Evolutionary conservation across 53 echinoderm and acorn worm species (phyloP).

Genomic region (Hippasteria phrygiana): DNA sequence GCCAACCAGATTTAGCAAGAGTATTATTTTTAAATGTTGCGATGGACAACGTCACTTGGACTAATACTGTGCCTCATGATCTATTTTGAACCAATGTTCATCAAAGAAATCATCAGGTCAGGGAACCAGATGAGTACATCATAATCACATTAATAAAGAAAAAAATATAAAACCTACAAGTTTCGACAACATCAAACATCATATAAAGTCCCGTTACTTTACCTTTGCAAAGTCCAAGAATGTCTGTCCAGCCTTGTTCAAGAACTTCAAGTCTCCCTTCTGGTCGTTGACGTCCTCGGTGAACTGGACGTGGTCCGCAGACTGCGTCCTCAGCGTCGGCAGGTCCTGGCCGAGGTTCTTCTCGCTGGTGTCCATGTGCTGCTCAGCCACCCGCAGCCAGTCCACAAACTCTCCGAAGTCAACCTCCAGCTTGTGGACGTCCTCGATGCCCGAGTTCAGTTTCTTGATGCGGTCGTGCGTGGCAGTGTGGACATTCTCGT

Average conservation of each 20-base stretch:
- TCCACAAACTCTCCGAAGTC: conserved; percentile 81
- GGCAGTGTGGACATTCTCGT: conserved; percentile 80
- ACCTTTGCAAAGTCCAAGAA: conserved; percentile 91
- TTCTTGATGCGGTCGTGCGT: conserved; percentile 83
- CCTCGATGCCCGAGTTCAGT: conserved; percentile 80
- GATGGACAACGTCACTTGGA: too few species aligned
- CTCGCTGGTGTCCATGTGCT: conserved; percentile 71
- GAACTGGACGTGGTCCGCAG: conserved; percentile 73
- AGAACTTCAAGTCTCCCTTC: conserved; percentile 92
- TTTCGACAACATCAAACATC: too few species aligned
- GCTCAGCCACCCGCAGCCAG: conserved; percentile 82
- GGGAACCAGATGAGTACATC: too few species aligned
- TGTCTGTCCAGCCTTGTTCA: conserved; percentile 82
- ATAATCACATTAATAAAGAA: too few species aligned
- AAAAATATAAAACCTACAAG: too few species aligned
- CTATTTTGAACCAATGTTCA: too few species aligned
- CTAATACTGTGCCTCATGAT: too few species aligned
- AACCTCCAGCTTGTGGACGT: conserved; percentile 83
- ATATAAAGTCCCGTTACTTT: background rate
- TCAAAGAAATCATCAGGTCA: too few species aligned
- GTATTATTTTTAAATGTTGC: too few species aligned
- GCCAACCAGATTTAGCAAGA: too few species aligned
- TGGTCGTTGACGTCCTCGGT: conserved; percentile 92
- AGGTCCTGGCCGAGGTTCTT: conserved; percentile 84
- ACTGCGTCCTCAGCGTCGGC: conserved; percentile 70